Evolutionary conservation across 35 echinoderm and acorn worm genomes (phyloP).

Genomic region (Diadema setosum): DNA sequence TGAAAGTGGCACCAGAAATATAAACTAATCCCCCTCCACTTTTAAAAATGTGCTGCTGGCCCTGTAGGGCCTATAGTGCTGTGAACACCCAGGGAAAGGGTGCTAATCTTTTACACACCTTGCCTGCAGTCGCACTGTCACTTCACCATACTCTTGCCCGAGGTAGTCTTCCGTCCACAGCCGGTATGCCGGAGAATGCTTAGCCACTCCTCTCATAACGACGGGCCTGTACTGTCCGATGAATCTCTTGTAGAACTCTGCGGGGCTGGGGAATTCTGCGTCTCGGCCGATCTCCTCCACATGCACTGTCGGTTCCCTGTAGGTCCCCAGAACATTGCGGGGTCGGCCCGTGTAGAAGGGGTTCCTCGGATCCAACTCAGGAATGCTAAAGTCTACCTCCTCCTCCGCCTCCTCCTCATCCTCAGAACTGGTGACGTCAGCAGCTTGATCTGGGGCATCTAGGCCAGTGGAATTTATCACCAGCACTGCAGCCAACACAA

Average conservation of each 20-base stretch:
- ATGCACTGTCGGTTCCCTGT: neutral
- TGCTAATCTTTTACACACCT: no score
- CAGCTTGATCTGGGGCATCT: no score
- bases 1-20: no score
- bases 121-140: constrained; percentile 20
- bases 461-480: no score
- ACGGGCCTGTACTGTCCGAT: constrained; percentile 16
- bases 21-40: no score
- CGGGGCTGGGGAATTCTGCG: constrained; percentile 16
- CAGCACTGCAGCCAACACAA: no score
- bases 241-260: constrained; percentile 26
- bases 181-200: constrained; percentile 14
- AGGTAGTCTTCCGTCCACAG: constrained; percentile 66
- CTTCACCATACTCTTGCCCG: constrained; percentile 13
- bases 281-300: neutral
- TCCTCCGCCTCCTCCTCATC: no score
- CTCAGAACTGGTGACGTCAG: no score
- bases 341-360: neutral
- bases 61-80: no score
- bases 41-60: no score
- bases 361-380: neutral
- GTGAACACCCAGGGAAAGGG: no score
- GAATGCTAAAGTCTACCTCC: neutral
- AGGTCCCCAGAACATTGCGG: neutral
- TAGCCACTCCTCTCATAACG: constrained; percentile 21